phyloP scores from a whole-genome alignment of 2,113 vertebrate species.

The Chiloscyllium plagiosum region DNA sequence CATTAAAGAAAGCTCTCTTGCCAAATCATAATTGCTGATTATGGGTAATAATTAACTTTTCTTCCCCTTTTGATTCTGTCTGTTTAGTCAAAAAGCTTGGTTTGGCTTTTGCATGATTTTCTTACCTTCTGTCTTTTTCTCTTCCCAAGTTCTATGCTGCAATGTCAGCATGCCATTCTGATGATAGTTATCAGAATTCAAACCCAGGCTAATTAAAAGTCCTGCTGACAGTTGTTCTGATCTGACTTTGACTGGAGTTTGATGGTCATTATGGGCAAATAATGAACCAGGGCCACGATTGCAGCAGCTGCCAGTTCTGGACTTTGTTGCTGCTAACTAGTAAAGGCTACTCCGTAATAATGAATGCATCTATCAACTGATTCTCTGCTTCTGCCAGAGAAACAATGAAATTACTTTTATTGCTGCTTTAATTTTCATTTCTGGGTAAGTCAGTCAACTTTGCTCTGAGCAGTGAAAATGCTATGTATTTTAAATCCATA shows the following conservation, averaged over 20 bases:
- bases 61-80: slow-evolving; percentile 56
- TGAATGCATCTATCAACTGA: slow-evolving; percentile 70
- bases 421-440: not conserved
- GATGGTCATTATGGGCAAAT: slow-evolving; percentile 87
- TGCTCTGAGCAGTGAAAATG: not conserved
- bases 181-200: slow-evolving; percentile 78
- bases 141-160: slow-evolving; percentile 54
- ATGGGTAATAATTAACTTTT: slow-evolving; percentile 81
- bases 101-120: slow-evolving; percentile 36
- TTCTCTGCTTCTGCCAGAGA: slow-evolving; percentile 67
- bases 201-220: slow-evolving; percentile 79
- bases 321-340: slow-evolving; percentile 61
- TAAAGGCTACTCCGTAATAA: slow-evolving; percentile 21
- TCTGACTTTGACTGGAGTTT: slow-evolving; percentile 78
- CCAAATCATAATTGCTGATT: slow-evolving; percentile 88
- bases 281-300: slow-evolving; percentile 79
- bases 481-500: not conserved
- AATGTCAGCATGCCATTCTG: slow-evolving; percentile 69
- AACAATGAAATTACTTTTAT: not conserved
- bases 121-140: slow-evolving; percentile 32
- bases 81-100: slow-evolving; percentile 44
- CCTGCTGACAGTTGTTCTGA: slow-evolving; percentile 81
- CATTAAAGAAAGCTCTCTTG: slow-evolving; percentile 74
- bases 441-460: not conserved
- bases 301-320: slow-evolving; percentile 74